Evolutionary conservation across 2,113 vertebrate genomes (phyloP).

Genomic region (Marcusenius ussheri): DNA sequence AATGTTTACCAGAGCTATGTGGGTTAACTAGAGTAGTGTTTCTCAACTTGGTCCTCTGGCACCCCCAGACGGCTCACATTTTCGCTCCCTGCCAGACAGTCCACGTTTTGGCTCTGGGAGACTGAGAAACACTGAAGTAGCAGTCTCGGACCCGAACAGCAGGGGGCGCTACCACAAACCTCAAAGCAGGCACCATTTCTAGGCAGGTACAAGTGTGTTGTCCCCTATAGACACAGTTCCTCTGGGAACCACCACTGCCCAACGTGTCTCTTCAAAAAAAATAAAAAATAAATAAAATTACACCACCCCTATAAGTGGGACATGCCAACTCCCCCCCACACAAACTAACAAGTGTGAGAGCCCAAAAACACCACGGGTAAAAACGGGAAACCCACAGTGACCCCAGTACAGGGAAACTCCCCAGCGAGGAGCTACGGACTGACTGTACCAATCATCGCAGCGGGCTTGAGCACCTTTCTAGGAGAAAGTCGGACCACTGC

Average conservation of each 20-base stretch:
- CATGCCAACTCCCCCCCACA: not conserved
- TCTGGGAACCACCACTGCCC: not conserved
- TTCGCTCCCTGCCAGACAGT: not conserved
- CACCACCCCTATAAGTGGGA: not conserved
- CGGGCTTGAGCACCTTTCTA: not conserved
- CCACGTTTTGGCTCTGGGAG: not conserved
- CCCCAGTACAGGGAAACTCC: not conserved
- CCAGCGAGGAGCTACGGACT: not conserved
- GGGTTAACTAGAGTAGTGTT: not conserved
- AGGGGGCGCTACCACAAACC: not conserved
- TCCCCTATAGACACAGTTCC: not conserved
- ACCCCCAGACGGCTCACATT: not conserved
- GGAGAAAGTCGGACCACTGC: not conserved
- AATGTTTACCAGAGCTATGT: not conserved
- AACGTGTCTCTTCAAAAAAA: not conserved
- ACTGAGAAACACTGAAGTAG: not conserved
- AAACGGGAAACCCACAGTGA: not conserved
- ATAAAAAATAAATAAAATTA: not conserved
- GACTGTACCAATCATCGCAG: conserved; percentile 20
- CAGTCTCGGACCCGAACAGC: not conserved
- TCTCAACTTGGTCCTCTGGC: not conserved
- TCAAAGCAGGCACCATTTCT: not conserved
- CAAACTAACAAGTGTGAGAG: not conserved
- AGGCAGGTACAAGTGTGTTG: not conserved
- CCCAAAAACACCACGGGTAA: not conserved